phyloP scores from a whole-genome alignment of 1,140 invertebrate genomes.

The Amyelois transitella region DNA sequence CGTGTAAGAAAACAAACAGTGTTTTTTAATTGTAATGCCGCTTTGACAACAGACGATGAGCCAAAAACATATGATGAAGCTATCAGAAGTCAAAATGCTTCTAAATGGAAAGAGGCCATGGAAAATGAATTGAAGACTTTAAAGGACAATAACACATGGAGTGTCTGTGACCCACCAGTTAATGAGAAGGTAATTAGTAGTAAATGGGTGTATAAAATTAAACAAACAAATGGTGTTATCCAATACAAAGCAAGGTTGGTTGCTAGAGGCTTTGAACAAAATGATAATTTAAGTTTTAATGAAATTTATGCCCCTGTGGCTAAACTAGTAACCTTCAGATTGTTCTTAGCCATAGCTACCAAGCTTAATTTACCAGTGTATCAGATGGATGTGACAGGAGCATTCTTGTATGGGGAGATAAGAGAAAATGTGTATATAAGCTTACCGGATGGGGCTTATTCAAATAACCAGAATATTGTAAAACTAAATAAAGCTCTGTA shows the following conservation, averaged over 20 bases:
- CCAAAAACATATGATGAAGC: not conserved
- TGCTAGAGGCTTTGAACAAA: not conserved
- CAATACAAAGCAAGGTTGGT: conserved; percentile 3
- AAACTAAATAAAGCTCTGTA: conserved; percentile 30
- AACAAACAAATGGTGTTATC: not conserved
- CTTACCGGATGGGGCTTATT: conserved; percentile 21
- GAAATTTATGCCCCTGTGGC: conserved; percentile 2
- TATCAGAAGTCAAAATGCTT: not conserved
- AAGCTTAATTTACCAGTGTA: not conserved
- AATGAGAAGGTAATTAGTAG: not conserved
- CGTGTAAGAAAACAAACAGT: conserved; percentile 1
- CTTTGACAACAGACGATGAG: not conserved
- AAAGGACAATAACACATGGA: not conserved
- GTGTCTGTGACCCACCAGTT: not conserved
- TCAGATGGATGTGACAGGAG: conserved; percentile 23
- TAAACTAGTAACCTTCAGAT: not conserved
- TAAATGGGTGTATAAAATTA: conserved; percentile 2
- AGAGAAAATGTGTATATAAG: conserved; percentile 26
- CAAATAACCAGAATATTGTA: conserved; percentile 9
- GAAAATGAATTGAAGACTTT: not conserved
- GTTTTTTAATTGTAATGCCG: not conserved
- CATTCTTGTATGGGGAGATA: conserved; percentile 34
- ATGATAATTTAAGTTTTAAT: not conserved
- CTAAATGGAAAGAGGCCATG: not conserved
- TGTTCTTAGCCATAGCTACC: not conserved